These are phyloP conservation scores for Smittia sp. DNA, from an alignment of 2,888 invertebrate species.

Conservation along the genomic window DNA sequence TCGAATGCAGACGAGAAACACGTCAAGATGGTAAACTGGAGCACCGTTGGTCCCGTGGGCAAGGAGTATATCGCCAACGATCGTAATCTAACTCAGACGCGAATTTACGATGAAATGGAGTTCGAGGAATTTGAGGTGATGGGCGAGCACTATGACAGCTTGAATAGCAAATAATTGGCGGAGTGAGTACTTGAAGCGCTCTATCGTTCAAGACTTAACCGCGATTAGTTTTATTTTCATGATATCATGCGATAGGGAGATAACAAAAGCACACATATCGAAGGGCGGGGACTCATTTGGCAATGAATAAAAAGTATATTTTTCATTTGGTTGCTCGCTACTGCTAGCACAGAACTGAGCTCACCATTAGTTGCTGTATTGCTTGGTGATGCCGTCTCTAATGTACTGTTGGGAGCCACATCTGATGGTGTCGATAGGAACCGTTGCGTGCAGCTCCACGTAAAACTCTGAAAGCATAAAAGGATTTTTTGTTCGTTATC, in stretches of 20 bases:
- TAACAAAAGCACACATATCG: not conserved
- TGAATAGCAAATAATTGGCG: slow-evolving; percentile 52
- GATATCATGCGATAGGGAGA: not conserved
- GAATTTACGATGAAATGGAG: slow-evolving; percentile 78
- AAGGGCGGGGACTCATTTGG: not conserved
- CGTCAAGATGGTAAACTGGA: slow-evolving; percentile 43
- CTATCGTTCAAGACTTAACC: slow-evolving; percentile 52
- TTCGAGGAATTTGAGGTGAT: slow-evolving; percentile 78
- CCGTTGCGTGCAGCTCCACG: slow-evolving; percentile 37
- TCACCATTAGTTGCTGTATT: slow-evolving; percentile 9
- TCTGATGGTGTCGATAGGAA: slow-evolving; percentile 26
- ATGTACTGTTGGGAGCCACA: slow-evolving; percentile 8
- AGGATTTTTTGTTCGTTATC: not conserved
- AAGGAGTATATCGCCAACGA: slow-evolving; percentile 64
- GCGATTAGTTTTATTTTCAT: slow-evolving; percentile 17
- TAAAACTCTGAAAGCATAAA: slow-evolving; percentile 26
- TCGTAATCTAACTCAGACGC: slow-evolving; percentile 60
- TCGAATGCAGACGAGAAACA: slow-evolving; percentile 42
- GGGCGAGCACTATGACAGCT: slow-evolving; percentile 60
- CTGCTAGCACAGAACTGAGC: not conserved
- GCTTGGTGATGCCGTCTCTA: slow-evolving; percentile 26
- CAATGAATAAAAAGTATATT: not conserved
- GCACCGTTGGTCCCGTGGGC: slow-evolving; percentile 53
- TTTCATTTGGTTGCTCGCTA: not conserved
- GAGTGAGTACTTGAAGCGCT: too few relatives aligned